phyloP scores from a whole-genome alignment of 2,888 invertebrate species.

The Autographa gamma region DNA sequence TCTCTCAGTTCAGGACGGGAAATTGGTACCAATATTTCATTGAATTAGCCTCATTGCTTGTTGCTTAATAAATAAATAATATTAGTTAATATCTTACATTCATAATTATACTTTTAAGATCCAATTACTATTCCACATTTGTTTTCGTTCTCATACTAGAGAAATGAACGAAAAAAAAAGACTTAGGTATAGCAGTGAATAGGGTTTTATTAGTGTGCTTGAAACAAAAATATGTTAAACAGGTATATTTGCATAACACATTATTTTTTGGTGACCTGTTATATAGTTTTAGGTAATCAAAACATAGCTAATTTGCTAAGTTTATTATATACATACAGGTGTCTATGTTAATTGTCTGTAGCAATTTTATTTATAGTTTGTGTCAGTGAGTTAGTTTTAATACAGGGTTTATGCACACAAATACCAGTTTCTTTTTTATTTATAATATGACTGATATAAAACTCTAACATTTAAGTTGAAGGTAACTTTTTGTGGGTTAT shows the following conservation, averaged over 20 bases:
- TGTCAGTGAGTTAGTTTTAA: neutral
- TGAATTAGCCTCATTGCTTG: neutral
- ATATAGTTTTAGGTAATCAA: neutral
- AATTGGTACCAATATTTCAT: no score
- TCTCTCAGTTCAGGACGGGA: no score
- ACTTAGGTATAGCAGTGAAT: neutral
- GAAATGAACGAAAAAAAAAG: neutral
- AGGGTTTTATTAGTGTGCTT: neutral
- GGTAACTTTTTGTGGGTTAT: neutral
- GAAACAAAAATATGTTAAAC: neutral
- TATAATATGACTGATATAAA: neutral
- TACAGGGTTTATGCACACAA: neutral
- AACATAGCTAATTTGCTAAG: neutral
- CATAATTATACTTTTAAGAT: neutral
- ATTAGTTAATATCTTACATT: neutral
- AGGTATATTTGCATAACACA: conserved; percentile 4
- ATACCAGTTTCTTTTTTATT: neutral
- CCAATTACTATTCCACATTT: neutral
- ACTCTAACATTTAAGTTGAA: neutral
- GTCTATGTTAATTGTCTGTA: neutral
- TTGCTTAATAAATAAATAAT: neutral
- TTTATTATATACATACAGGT: neutral
- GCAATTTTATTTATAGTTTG: neutral
- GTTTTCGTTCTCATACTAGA: neutral
- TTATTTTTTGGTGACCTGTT: conserved; percentile 3